Base-by-base conservation (phyloP, 2,888 invertebrate species). In the Cryptosula pallasiana region DNA sequence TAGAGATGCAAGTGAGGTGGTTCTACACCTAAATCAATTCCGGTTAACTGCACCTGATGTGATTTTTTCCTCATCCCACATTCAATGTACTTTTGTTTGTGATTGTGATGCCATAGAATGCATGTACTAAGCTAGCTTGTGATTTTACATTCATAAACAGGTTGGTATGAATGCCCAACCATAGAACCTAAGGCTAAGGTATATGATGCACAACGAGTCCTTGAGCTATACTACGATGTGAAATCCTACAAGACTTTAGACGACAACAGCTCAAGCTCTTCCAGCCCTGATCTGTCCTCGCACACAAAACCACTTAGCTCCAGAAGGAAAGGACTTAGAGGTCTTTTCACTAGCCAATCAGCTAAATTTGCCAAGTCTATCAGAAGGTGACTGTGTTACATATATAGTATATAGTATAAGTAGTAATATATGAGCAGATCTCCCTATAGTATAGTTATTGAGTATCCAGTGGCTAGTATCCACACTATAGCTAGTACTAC, bases 381-480 rank as follows among this genome's bases (percentile, higher is more conserved):
- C 13, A 63, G 32, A 63, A 27, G 63, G 63, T 63, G 9, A 45
- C n/a, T n/a, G n/a, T n/a, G n/a, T n/a, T n/a, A n/a, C n/a, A n/a
- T n/a, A n/a, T n/a, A n/a, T n/a, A n/a, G n/a, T n/a, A n/a, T n/a
- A n/a, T n/a, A n/a, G n/a, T n/a, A n/a, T n/a, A n/a, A n/a, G n/a
- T n/a, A n/a, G n/a, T n/a, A n/a, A n/a, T n/a, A n/a, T n/a, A n/a
- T n/a, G n/a, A n/a, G n/a, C n/a, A n/a, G n/a, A n/a, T n/a, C n/a
- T n/a, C n/a, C n/a, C n/a, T n/a, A n/a, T n/a, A n/a, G n/a, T n/a
- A n/a, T n/a, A n/a, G n/a, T n/a, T n/a, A n/a, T n/a, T n/a, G n/a
- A n/a, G n/a, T n/a, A n/a, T n/a, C n/a, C n/a, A n/a, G n/a, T n/a
- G n/a, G n/a, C n/a, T n/a, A n/a, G n/a, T n/a, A n/a, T n/a, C n/a